Conservation (phyloP, 2,888 invertebrate genomes). For the Fragum fragum region DNA sequence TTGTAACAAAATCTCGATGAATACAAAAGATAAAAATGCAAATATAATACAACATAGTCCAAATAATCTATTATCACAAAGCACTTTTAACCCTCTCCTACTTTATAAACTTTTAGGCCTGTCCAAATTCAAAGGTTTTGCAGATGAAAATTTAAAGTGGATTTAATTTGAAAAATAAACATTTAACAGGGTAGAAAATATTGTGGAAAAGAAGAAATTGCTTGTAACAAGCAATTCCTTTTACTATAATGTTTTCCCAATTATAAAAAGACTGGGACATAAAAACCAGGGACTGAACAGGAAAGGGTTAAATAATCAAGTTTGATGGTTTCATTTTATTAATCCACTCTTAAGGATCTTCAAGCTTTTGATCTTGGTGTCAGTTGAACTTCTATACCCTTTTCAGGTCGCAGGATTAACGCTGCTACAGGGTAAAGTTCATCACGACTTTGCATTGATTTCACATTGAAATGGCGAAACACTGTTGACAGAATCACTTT, state of each 20-base stretch:
- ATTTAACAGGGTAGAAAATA: too few relatives aligned
- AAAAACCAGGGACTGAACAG: background rate
- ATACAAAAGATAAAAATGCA: too few relatives aligned
- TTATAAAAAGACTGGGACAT: background rate
- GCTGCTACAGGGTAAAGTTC: constrained; percentile 89
- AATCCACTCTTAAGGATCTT: background rate
- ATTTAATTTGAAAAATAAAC: too few relatives aligned
- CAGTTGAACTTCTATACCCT: constrained; percentile 88
- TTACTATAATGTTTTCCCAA: background rate
- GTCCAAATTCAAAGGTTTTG: too few relatives aligned
- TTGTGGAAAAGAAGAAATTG: background rate
- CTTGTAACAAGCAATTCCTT: background rate
- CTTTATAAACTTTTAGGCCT: too few relatives aligned
- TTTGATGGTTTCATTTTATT: background rate
- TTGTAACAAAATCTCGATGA: too few relatives aligned
- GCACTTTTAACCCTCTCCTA: too few relatives aligned
- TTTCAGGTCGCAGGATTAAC: constrained; percentile 89
- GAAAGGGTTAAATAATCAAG: background rate
- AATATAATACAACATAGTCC: too few relatives aligned
- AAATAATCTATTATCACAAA: too few relatives aligned
- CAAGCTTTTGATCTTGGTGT: constrained; percentile 63
- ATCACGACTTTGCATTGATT: constrained; percentile 89
- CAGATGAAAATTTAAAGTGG: too few relatives aligned
- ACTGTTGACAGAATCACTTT: constrained; percentile 89
- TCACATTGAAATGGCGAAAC: constrained; percentile 89